phyloP scores from a whole-genome alignment of 2,797 vertebrate species.

The Microcaecilia unicolor region DNA sequence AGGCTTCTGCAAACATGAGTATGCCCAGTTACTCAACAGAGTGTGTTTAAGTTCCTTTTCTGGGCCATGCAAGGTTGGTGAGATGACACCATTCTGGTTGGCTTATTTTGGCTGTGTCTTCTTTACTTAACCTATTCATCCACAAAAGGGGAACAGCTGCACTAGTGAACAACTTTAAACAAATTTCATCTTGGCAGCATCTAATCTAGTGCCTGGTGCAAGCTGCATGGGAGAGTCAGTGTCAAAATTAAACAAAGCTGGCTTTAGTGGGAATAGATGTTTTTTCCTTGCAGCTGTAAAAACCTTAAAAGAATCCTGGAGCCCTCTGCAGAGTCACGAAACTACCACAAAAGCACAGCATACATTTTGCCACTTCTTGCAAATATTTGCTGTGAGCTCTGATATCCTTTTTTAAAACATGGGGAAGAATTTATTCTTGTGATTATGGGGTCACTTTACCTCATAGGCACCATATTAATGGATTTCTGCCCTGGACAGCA shows the following conservation, averaged over 20 bases:
- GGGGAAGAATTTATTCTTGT: constrained; percentile 38
- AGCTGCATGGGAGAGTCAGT: constrained; percentile 66
- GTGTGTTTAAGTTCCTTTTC: constrained; percentile 42
- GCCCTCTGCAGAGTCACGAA: constrained; percentile 97
- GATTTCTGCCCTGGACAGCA: too few species aligned
- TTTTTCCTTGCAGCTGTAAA: constrained; percentile 94
- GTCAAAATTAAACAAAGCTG: constrained; percentile 90
- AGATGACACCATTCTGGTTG: constrained; percentile 46
- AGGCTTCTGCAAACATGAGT: constrained; percentile 4
- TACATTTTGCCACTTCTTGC: constrained; percentile 68
- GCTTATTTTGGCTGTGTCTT: constrained; percentile 49
- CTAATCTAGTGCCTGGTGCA: constrained; percentile 68
- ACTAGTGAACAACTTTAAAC: constrained; percentile 60
- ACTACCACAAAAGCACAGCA: constrained; percentile 66
- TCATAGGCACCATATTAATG: too few species aligned
- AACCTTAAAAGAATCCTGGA: constrained; percentile 84
- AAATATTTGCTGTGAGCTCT: constrained; percentile 91
- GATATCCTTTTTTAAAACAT: constrained; percentile 44
- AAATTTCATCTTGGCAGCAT: constrained; percentile 63
- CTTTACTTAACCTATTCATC: constrained; percentile 53
- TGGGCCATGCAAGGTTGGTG: constrained; percentile 27
- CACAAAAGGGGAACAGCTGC: constrained; percentile 58
- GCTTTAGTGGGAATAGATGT: constrained; percentile 94
- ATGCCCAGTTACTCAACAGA: too few species aligned
- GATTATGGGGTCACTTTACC: constrained; percentile 31